Conservation (phyloP, 1,140 invertebrate genomes). For the Lepidotrigona ventralis region DNA sequence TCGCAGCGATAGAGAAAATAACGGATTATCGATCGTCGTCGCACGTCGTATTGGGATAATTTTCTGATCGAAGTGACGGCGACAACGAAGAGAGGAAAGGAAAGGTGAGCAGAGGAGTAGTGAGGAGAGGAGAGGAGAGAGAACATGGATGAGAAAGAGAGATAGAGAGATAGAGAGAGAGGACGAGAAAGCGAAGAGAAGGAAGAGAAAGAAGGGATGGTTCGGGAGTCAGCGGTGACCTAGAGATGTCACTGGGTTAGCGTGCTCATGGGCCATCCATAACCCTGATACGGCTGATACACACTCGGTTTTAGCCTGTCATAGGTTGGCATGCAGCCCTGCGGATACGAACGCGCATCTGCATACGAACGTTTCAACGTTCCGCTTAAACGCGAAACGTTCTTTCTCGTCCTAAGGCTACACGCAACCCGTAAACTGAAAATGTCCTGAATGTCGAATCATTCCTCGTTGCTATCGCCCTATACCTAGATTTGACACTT, state of each 20-base stretch:
- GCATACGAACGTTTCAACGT: constrained; percentile 38
- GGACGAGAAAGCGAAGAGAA: too few species aligned
- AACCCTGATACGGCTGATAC: constrained; percentile 69
- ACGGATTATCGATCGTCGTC: background rate
- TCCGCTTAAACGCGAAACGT: constrained; percentile 21
- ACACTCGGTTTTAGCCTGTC: constrained; percentile 61
- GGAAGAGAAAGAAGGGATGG: constrained; percentile 1
- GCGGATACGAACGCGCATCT: constrained; percentile 31
- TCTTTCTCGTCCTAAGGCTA: constrained; percentile 21
- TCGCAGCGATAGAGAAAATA: background rate
- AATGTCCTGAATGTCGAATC: too few species aligned
- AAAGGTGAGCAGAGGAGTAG: too few species aligned
- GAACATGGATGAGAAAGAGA: background rate
- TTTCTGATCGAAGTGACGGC: background rate
- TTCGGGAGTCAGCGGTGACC: constrained; percentile 64
- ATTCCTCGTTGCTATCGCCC: too few species aligned
- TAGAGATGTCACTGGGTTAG: constrained; percentile 78
- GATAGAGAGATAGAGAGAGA: too few species aligned
- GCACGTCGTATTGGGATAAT: background rate
- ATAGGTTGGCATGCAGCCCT: constrained; percentile 48
- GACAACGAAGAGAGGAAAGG: accelerated
- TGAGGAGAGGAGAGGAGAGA: background rate
- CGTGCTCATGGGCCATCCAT: constrained; percentile 75
- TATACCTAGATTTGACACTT: too few species aligned
- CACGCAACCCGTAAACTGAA: constrained; percentile 12